Evolutionary conservation across 2,113 vertebrate species (phyloP).

Genomic region (Tragelaphus buxtoni): DNA sequence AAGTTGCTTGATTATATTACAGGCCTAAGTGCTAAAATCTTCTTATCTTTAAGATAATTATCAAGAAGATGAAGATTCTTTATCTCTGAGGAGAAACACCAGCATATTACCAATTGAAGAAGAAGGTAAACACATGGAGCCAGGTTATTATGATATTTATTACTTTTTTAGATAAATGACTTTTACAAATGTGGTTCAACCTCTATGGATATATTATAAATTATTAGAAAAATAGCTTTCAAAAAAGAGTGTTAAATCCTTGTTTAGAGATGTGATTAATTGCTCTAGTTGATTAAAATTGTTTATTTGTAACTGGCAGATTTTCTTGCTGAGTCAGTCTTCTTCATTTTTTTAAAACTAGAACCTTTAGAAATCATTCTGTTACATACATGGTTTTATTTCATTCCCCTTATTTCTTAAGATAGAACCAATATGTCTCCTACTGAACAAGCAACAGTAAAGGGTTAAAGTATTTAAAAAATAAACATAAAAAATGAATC

Average conservation of each 20-base stretch:
- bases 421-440: not conserved
- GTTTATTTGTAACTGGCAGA: not conserved
- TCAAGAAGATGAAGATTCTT: constrained; percentile 71
- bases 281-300: not conserved
- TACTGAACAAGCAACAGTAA: not conserved
- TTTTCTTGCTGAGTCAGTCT: not conserved
- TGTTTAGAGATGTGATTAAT: constrained; percentile 4
- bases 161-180: not conserved
- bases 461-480: not conserved
- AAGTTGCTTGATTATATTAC: not conserved
- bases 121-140: constrained; percentile 67
- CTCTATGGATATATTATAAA: not conserved
- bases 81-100: constrained; percentile 56
- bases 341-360: not conserved
- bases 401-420: not conserved
- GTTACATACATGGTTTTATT: not conserved
- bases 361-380: not conserved
- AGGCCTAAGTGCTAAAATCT: constrained; percentile 11
- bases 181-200: not conserved
- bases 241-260: not conserved
- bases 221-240: not conserved
- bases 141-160: constrained; percentile 26
- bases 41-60: constrained; percentile 76
- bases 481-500: not conserved
- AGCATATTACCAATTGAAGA: constrained; percentile 71